A percentile compares a stretch with the other conserved stretches of the same genome.
phyloP scores from a whole-genome alignment of 2,888 invertebrate genomes.

The Metalampra italica region DNA sequence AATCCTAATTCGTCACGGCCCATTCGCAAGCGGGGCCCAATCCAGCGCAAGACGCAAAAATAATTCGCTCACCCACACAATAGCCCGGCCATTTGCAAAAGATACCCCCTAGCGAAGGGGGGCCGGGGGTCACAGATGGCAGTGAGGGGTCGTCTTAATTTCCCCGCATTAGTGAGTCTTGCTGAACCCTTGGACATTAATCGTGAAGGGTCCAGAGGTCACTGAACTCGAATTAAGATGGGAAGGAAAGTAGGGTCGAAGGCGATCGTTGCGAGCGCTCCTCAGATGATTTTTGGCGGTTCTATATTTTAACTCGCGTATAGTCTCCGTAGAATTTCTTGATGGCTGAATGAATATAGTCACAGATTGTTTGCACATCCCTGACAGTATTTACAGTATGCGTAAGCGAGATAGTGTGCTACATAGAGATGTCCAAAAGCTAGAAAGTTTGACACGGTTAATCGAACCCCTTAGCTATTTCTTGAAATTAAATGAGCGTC shows the following conservation, averaged over 20 bases:
- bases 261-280: background rate
- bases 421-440: too few relatives aligned
- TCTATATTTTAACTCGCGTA: background rate
- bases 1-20: too few relatives aligned
- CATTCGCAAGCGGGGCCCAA: too few relatives aligned
- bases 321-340: too few relatives aligned
- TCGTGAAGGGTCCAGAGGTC: slow-evolving; percentile 68
- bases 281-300: background rate
- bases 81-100: slow-evolving; percentile 33
- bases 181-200: slow-evolving; percentile 69
- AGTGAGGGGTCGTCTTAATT: slow-evolving; percentile 71
- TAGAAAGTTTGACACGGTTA: too few relatives aligned
- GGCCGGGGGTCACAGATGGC: slow-evolving; percentile 53
- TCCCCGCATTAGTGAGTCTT: slow-evolving; percentile 69
- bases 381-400: too few relatives aligned
- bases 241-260: slow-evolving; percentile 24
- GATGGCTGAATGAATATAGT: too few relatives aligned
- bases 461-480: too few relatives aligned
- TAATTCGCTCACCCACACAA: slow-evolving; percentile 30
- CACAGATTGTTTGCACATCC: too few relatives aligned
- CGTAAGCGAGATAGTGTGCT: too few relatives aligned
- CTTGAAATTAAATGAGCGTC: too few relatives aligned
- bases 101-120: slow-evolving; percentile 15
- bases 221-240: slow-evolving; percentile 68
- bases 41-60: slow-evolving; percentile 5